Conservation (phyloP, 2,888 invertebrate species). For the Pemphredon lugubris region DNA sequence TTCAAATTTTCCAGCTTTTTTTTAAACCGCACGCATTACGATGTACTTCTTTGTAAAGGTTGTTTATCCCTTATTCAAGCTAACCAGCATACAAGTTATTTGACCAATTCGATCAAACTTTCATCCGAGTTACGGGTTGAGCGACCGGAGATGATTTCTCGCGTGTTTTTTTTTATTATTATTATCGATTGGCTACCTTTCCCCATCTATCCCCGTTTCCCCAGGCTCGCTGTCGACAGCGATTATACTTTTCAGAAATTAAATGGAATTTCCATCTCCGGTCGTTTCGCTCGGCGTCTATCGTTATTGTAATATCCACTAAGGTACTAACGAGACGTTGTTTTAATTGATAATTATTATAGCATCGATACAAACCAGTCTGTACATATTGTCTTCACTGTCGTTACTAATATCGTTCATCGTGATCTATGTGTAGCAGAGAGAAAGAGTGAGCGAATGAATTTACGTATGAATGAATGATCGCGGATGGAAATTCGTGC, state of each 20-base stretch:
- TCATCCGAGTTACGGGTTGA: slow-evolving; percentile 25
- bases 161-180: slow-evolving; percentile 11
- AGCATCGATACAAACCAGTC: slow-evolving; percentile 63
- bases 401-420: slow-evolving; percentile 65
- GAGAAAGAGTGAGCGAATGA: slow-evolving; percentile 37
- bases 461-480: slow-evolving; percentile 37
- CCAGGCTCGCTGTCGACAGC: neutral
- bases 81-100: neutral
- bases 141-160: slow-evolving; percentile 25
- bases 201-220: neutral
- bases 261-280: slow-evolving; percentile 15
- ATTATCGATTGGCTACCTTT: slow-evolving; percentile 1
- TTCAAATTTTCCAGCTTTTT: too few species aligned
- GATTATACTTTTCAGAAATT: slow-evolving; percentile 2
- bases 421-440: slow-evolving; percentile 44
- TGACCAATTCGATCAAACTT: slow-evolving; percentile 12
- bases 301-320: slow-evolving; percentile 46
- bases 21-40: too few species aligned
- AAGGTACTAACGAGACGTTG: slow-evolving; percentile 64
- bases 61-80: too few species aligned
- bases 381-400: slow-evolving; percentile 75
- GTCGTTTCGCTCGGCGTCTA: slow-evolving; percentile 32
- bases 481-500: slow-evolving; percentile 3
- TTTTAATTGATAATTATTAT: slow-evolving; percentile 66
- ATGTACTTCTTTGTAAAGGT: too few species aligned